Conservation (phyloP, 2,888 invertebrate genomes). For the Palloptera scutellata region DNA sequence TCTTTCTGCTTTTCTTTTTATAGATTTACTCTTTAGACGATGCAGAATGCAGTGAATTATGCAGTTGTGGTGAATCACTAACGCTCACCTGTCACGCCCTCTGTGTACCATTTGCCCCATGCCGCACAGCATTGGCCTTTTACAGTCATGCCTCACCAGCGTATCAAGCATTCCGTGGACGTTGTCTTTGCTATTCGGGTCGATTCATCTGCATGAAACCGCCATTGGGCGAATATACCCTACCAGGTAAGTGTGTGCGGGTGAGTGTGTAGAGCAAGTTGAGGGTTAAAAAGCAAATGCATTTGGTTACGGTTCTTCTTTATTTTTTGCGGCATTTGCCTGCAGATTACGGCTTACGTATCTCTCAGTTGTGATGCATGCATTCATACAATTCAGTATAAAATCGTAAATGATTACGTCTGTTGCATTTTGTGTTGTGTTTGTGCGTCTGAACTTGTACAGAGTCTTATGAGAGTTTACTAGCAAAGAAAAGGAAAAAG, state of each 20-base stretch:
- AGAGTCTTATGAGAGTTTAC: too few species aligned
- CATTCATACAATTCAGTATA: too few species aligned
- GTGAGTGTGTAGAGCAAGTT: too few species aligned
- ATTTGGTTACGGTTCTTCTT: too few species aligned
- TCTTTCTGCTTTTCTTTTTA: conserved; percentile 29
- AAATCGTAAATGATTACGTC: too few species aligned
- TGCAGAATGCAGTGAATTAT: conserved; percentile 89
- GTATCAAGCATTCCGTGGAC: conserved; percentile 87
- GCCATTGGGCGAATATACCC: conserved; percentile 69
- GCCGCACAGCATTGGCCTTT: conserved; percentile 86
- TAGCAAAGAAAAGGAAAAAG: too few species aligned
- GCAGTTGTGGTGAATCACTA: conserved; percentile 80
- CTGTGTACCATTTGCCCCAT: conserved; percentile 86
- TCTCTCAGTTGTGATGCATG: too few species aligned
- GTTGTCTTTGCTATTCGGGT: conserved; percentile 90
- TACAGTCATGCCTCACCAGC: conserved; percentile 91
- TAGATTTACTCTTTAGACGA: conserved; percentile 72
- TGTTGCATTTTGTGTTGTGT: too few species aligned
- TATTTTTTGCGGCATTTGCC: too few species aligned
- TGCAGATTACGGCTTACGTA: too few species aligned
- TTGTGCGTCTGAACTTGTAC: too few species aligned
- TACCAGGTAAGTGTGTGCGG: conserved; percentile 57
- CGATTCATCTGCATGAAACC: conserved; percentile 93
- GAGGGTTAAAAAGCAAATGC: too few species aligned
- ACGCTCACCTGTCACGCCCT: conserved; percentile 87